A percentile compares a stretch with the other conserved stretches of the same genome.
phyloP scores from a whole-genome alignment of 2,797 vertebrate genomes.

The Sphenodon punctatus region DNA sequence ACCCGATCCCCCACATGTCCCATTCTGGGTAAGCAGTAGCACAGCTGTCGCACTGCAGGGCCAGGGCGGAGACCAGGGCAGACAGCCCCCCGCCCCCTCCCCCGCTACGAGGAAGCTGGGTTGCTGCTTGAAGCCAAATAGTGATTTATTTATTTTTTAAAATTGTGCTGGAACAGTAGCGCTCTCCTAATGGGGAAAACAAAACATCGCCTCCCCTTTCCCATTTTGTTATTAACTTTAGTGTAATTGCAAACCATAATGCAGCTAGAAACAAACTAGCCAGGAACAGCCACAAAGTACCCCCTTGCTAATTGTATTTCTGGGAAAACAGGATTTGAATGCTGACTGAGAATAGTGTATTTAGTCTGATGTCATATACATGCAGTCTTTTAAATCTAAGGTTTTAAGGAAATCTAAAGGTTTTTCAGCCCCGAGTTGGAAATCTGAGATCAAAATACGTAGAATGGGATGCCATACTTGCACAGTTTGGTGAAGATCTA shows the following conservation, averaged over 20 bases:
- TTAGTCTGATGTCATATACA: constrained; percentile 42
- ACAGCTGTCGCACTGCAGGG: no score
- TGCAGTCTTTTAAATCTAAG: constrained; percentile 9
- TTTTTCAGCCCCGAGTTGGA: constrained; percentile 47
- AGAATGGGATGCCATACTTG: constrained; percentile 60
- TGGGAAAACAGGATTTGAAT: constrained; percentile 32
- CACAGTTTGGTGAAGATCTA: constrained; percentile 62
- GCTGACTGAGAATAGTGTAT: neutral
- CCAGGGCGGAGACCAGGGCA: no score
- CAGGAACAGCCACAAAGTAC: neutral
- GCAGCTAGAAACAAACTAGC: no score
- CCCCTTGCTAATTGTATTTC: neutral
- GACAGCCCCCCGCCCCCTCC: no score
- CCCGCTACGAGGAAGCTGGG: no score
- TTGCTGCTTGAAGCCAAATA: no score
- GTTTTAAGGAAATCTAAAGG: neutral
- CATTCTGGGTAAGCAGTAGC: no score
- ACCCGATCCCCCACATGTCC: no score
- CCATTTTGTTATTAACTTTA: neutral
- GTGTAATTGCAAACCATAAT: neutral
- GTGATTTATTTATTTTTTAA: no score
- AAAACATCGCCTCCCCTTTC: no score
- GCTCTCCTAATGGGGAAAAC: no score
- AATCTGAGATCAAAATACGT: constrained; percentile 32
- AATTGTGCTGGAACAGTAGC: no score